Percentiles rank a stretch among this genome's conserved stretches.
Evolutionary conservation across 2,113 vertebrate genomes (phyloP).

Genomic region (Propithecus coquereli): DNA sequence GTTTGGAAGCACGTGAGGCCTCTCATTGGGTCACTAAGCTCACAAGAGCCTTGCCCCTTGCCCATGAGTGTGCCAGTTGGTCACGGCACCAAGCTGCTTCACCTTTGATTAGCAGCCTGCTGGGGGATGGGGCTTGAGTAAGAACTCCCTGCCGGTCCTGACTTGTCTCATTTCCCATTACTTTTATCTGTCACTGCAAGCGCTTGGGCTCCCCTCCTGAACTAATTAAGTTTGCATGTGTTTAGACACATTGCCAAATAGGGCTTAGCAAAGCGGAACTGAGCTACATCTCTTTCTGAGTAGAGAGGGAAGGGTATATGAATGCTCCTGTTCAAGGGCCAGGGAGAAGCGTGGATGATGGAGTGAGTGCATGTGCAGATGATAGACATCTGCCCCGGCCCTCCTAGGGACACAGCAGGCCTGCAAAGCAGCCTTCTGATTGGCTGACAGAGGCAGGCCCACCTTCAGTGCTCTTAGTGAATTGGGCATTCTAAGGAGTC

Average conservation of each 20-base stretch:
- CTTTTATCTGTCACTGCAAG: slow-evolving; percentile 85
- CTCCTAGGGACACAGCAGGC: neutral
- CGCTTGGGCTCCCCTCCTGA: slow-evolving; percentile 82
- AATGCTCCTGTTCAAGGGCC: slow-evolving; percentile 31
- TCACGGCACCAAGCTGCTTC: slow-evolving; percentile 65
- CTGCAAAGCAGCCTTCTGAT: neutral
- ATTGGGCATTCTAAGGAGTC: neutral
- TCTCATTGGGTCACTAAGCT: slow-evolving; percentile 39
- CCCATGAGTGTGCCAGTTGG: slow-evolving; percentile 47
- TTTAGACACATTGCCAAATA: slow-evolving; percentile 89
- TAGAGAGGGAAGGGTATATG: slow-evolving; percentile 68
- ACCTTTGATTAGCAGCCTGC: slow-evolving; percentile 81
- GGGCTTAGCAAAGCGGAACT: slow-evolving; percentile 88
- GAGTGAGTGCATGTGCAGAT: neutral
- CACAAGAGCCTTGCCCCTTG: slow-evolving; percentile 62
- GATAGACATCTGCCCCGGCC: slow-evolving; percentile 22
- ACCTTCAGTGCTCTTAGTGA: neutral
- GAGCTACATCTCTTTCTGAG: slow-evolving; percentile 85
- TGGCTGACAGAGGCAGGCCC: neutral
- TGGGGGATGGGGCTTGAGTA: slow-evolving; percentile 75
- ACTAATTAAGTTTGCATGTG: slow-evolving; percentile 87
- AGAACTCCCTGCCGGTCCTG: slow-evolving; percentile 83
- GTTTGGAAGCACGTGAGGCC: slow-evolving; percentile 72
- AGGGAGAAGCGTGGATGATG: neutral
- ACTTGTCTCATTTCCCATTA: slow-evolving; percentile 85